A percentile compares a stretch with the other conserved stretches of the same genome.
Conservation (phyloP, 2,888 invertebrate genomes). For the Thysanoteuthis rhombus region DNA sequence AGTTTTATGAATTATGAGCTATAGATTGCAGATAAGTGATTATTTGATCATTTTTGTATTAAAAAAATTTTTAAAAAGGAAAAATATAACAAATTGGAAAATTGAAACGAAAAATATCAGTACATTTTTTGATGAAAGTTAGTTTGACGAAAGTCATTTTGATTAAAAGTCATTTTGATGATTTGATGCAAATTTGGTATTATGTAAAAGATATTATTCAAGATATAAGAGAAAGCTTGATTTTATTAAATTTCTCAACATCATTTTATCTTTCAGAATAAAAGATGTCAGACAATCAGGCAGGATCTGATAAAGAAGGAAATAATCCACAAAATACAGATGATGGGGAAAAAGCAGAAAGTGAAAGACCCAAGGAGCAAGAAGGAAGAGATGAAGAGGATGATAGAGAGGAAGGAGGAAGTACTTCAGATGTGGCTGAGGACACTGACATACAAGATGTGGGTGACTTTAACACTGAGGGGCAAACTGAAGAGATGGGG, state of each 20-base stretch:
- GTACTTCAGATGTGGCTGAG: conserved; percentile 19
- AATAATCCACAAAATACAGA: background rate
- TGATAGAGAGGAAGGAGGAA: conserved; percentile 30
- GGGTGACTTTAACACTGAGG: background rate
- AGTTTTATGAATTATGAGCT: too few species aligned
- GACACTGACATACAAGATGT: conserved; percentile 25
- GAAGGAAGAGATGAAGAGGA: conserved; percentile 32
- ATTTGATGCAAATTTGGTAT: too few species aligned
- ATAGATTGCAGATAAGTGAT: too few species aligned
- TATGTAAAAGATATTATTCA: too few species aligned
- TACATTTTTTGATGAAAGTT: too few species aligned
- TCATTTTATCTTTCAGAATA: background rate
- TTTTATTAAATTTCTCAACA: background rate
- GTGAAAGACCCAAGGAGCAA: background rate
- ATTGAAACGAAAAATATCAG: too few species aligned
- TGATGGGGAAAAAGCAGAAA: conserved; percentile 26
- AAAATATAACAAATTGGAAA: too few species aligned
- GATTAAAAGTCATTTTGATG: too few species aligned
- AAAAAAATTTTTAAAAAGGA: too few species aligned
- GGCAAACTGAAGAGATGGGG: conserved; percentile 33
- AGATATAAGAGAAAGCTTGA: background rate
- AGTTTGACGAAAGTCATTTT: too few species aligned
- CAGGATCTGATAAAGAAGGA: background rate
- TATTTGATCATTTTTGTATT: too few species aligned
- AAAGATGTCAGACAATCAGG: background rate